Evolutionary conservation across 2,888 invertebrate species (phyloP), one percentile per base, ranked within the genome.

Genomic region (Aethes cnicana): DNA sequence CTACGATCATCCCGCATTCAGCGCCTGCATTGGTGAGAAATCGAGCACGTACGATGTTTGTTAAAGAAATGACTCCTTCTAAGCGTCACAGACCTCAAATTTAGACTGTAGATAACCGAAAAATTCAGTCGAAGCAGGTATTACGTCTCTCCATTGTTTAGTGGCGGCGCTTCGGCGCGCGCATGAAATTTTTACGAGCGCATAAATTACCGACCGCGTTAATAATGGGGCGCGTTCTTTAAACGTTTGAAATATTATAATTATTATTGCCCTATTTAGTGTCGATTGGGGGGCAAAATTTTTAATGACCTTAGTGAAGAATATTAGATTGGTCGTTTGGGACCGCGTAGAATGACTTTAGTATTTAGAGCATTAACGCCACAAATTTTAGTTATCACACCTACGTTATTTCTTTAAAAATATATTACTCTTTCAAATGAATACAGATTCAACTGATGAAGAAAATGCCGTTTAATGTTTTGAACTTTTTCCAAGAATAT

Each of bases 151-250:
- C 33, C 4, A 42, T 43, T 42, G 42, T 49, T 49, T 49, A 23
- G 49, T 8, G 2, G 26, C 44, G 35, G 32, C 43, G 32, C 43
- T 30, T 43, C 46, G 48, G 48, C 16, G 35, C 20, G 30, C 28
- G 49, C 42, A 12, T 28, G 43, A 49, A 49, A 49, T 18, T 49
- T 49, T 49, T 49, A 49, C 28, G 49, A 49, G 14, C 42, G 42
- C 35, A 49, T 49, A 49, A 49, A 49, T 49, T 43, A 49, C 21
- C 35, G 42, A 8, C 11, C 3, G 11, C 9, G 42, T 36, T 35
- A 36, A 36, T 49, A 33, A 33, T 23, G 35, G 26, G 11, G 8
- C 18, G 12, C 41, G 28, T 17, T 42, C 41, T 18, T 33, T 20
- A 26, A 35, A 35, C 12, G 39, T 23, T n/a, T 23, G 28, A 28